Percentiles rank a stretch among this genome's conserved stretches.
Evolutionary conservation across 2,797 vertebrate genomes (phyloP).

Genomic region (Enteromius paludinosus): DNA sequence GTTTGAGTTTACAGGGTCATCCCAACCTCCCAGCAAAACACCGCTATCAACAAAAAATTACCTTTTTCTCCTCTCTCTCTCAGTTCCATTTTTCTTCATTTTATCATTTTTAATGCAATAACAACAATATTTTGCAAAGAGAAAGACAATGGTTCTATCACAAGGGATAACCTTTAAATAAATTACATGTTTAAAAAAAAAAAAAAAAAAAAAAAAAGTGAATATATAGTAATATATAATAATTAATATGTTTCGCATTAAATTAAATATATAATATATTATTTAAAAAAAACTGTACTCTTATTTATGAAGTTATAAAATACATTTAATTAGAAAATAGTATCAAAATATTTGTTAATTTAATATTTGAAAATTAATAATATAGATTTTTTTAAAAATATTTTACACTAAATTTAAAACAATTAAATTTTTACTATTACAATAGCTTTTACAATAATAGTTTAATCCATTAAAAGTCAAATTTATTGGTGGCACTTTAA

Average conservation of each 20-base stretch:
- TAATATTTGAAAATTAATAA: too few relatives aligned
- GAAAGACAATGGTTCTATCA: neutral
- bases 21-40: constrained; percentile 44
- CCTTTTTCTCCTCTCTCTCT: neutral
- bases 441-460: neutral
- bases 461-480: neutral
- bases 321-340: neutral
- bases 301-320: neutral
- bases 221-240: too few relatives aligned
- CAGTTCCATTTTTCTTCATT: neutral
- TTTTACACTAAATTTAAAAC: neutral
- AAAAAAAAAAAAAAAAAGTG: neutral
- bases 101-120: neutral
- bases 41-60: constrained; percentile 12
- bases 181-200: neutral
- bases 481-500: neutral
- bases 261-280: too few relatives aligned
- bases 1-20: constrained; percentile 45
- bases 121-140: neutral
- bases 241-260: too few relatives aligned
- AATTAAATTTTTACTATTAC: neutral
- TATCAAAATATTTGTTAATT: neutral
- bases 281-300: neutral
- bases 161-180: too few relatives aligned
- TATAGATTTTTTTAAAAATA: neutral